Conservation (phyloP, 2,888 invertebrate species). For the Tetragnatha montana region DNA sequence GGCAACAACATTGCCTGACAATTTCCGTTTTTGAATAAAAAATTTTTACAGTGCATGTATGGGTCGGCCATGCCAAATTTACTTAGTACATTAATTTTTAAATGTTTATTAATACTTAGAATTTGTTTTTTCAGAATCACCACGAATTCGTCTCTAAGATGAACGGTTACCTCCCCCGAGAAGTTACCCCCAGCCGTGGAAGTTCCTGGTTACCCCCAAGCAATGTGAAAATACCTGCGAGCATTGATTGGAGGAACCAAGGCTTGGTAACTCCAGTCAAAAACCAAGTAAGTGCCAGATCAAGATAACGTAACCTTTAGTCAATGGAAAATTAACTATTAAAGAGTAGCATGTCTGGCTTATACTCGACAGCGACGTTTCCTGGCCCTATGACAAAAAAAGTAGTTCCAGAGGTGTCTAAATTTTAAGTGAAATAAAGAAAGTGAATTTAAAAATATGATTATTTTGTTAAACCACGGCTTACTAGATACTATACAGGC, state of each 20-base stretch:
- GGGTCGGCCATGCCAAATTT: neutral
- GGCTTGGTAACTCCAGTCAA: conserved; percentile 74
- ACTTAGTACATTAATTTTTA: neutral
- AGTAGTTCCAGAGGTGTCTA: too few relatives aligned
- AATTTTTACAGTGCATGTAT: too few relatives aligned
- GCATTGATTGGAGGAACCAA: conserved; percentile 74
- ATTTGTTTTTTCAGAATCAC: conserved; percentile 19
- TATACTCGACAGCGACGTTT: too few relatives aligned
- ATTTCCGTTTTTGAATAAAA: neutral
- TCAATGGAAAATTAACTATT: too few relatives aligned
- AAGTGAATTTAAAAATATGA: too few relatives aligned
- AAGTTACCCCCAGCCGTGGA: neutral
- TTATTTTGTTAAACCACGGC: too few relatives aligned
- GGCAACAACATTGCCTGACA: neutral
- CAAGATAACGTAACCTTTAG: too few relatives aligned
- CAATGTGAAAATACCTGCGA: neutral
- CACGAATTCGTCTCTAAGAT: conserved; percentile 45
- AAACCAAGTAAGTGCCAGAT: conserved; percentile 74
- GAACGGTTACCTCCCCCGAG: conserved; percentile 23
- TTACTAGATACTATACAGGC: too few relatives aligned
- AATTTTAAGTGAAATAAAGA: too few relatives aligned
- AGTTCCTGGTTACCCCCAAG: neutral
- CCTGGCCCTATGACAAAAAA: too few relatives aligned
- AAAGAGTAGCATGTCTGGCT: too few relatives aligned
- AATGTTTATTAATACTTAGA: neutral